Conservation (phyloP, 2,113 vertebrate genomes). For the Pterocles gutturalis region DNA sequence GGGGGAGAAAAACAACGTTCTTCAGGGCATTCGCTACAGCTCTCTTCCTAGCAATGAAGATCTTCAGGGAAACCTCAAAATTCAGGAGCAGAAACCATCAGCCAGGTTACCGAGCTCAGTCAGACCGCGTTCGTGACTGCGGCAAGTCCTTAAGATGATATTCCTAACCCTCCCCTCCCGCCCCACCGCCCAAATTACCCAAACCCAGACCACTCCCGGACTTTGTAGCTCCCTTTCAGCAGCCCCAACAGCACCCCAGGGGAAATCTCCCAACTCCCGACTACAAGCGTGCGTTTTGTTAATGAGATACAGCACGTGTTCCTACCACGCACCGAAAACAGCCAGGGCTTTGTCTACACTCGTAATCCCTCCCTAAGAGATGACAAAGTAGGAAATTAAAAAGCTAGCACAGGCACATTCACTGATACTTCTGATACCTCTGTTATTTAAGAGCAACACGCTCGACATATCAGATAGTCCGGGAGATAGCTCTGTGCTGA, state of each 20-base stretch:
- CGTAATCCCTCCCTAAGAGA: constrained; percentile 30
- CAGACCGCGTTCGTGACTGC: background rate
- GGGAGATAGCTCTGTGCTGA: background rate
- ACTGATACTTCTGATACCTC: background rate
- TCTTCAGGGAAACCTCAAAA: background rate
- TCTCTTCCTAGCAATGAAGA: background rate
- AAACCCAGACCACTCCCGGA: rapidly evolving
- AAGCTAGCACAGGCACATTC: constrained; percentile 49
- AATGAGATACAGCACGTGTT: constrained; percentile 45
- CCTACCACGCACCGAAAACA: constrained; percentile 21
- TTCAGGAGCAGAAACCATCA: background rate
- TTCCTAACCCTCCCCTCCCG: background rate
- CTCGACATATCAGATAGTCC: background rate
- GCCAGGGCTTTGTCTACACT: constrained; percentile 43
- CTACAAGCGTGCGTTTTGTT: background rate
- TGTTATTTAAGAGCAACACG: background rate
- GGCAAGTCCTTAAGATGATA: rapidly evolving
- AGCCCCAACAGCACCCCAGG: background rate
- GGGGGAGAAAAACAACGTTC: background rate
- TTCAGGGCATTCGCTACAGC: constrained; percentile 7
- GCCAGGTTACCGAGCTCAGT: rapidly evolving
- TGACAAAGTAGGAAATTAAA: constrained; percentile 59
- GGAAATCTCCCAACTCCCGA: background rate
- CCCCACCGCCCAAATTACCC: background rate
- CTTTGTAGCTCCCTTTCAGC: background rate